A percentile compares a stretch with the other conserved stretches of the same genome.
These are phyloP conservation scores for Tyrannus savana DNA, from an alignment of 2,113 vertebrate genomes.

Conservation along the genomic window DNA sequence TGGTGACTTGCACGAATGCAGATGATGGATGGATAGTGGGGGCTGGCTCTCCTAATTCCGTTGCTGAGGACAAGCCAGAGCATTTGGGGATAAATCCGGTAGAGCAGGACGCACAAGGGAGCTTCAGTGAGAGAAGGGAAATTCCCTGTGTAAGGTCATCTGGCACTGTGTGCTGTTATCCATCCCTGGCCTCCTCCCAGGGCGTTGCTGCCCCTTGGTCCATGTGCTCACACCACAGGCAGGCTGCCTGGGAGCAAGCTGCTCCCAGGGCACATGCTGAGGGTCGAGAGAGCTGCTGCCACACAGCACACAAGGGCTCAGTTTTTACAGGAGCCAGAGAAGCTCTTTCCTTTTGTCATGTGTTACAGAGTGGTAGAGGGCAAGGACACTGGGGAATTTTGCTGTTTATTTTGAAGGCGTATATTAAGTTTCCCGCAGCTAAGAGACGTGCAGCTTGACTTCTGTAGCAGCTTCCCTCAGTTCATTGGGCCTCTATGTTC, in stretches of 20 bases:
- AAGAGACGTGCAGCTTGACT: neutral
- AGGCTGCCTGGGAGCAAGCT: neutral
- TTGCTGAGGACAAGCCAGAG: neutral
- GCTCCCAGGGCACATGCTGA: rapidly evolving
- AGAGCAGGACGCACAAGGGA: neutral
- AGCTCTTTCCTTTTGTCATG: neutral
- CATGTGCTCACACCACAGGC: neutral
- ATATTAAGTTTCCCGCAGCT: neutral
- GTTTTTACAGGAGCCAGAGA: neutral
- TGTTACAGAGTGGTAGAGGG: neutral
- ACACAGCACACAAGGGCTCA: rapidly evolving
- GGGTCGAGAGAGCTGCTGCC: neutral
- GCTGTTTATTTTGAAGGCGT: neutral
- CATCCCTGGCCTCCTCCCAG: neutral
- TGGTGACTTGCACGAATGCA: rapidly evolving
- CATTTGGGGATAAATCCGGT: neutral
- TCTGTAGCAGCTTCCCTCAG: neutral
- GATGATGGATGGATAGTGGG: rapidly evolving
- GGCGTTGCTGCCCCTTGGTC: rapidly evolving
- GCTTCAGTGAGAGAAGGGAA: neutral
- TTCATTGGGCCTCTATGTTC: neutral
- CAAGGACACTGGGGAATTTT: neutral
- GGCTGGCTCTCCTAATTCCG: neutral
- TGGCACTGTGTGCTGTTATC: neutral
- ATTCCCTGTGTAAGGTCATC: neutral